These are phyloP conservation scores for Alfaro cultratus DNA, from an alignment of 2,797 vertebrate genomes.

Conservation along the genomic window DNA sequence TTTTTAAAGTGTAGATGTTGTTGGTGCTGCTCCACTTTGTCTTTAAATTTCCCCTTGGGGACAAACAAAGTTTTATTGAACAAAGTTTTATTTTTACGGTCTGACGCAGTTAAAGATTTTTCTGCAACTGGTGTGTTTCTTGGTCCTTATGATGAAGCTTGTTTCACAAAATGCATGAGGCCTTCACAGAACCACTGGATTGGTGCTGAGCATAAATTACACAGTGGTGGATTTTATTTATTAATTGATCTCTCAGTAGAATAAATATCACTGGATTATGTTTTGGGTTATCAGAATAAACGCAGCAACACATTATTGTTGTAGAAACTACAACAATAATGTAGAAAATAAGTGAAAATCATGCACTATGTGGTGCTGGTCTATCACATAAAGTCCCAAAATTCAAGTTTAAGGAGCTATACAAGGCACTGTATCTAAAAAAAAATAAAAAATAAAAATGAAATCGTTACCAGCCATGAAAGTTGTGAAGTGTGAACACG, in stretches of 20 bases:
- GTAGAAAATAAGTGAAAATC: neutral
- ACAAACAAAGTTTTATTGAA: too few species aligned
- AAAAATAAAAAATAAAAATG: neutral
- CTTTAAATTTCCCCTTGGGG: too few species aligned
- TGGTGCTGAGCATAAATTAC: neutral
- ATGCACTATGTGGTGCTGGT: neutral
- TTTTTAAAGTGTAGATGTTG: too few species aligned
- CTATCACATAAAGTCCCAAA: neutral
- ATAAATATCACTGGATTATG: neutral
- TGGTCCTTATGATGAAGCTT: neutral
- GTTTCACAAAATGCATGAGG: neutral
- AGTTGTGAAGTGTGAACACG: constrained; percentile 21
- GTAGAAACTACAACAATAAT: too few species aligned
- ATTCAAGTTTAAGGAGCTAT: neutral
- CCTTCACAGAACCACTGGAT: neutral
- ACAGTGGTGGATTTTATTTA: neutral
- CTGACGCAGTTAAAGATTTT: neutral
- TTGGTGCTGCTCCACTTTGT: too few species aligned
- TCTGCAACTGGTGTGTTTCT: neutral
- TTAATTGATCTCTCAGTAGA: neutral
- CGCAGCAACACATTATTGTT: neutral
- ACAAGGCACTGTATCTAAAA: neutral
- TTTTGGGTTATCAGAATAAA: neutral
- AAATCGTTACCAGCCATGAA: neutral
- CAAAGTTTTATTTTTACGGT: too few species aligned